Conservation (phyloP, 2,797 vertebrate genomes). For the Gambusia yucatana region DNA sequence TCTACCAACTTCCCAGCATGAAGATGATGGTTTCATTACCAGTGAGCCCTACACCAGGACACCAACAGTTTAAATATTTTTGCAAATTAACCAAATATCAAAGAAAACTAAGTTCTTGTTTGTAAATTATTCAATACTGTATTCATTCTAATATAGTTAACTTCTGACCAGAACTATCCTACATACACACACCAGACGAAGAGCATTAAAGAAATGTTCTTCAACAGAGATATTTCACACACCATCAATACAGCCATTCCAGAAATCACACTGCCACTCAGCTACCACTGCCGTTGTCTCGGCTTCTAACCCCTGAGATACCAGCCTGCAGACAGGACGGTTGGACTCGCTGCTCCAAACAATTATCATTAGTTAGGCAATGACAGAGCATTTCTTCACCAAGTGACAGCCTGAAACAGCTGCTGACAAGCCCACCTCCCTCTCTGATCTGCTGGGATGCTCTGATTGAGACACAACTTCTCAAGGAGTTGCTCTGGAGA, state of each 20-base stretch:
- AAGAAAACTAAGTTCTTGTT: not conserved
- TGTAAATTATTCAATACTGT: not conserved
- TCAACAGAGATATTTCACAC: not conserved
- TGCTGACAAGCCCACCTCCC: constrained; percentile 70
- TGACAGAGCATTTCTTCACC: constrained; percentile 78
- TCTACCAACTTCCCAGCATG: not conserved
- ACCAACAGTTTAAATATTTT: not conserved
- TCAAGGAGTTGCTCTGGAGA: constrained; percentile 45
- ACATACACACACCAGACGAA: not conserved
- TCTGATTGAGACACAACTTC: constrained; percentile 45
- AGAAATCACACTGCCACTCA: not conserved
- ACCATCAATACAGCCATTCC: not conserved
- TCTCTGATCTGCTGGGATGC: constrained; percentile 43
- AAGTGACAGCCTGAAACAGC: constrained; percentile 69
- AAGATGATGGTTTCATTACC: not conserved
- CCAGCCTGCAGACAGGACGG: constrained; percentile 60
- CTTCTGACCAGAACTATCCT: not conserved
- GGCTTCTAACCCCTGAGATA: constrained; percentile 50
- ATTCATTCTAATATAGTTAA: not conserved
- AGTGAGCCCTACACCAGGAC: not conserved
- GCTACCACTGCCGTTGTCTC: constrained; percentile 17
- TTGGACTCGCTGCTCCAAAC: constrained; percentile 52
- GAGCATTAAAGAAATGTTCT: not conserved
- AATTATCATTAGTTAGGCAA: constrained; percentile 74
- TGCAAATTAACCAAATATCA: not conserved